phyloP scores from a whole-genome alignment of 2,113 vertebrate genomes.

The Pongo abelii region DNA sequence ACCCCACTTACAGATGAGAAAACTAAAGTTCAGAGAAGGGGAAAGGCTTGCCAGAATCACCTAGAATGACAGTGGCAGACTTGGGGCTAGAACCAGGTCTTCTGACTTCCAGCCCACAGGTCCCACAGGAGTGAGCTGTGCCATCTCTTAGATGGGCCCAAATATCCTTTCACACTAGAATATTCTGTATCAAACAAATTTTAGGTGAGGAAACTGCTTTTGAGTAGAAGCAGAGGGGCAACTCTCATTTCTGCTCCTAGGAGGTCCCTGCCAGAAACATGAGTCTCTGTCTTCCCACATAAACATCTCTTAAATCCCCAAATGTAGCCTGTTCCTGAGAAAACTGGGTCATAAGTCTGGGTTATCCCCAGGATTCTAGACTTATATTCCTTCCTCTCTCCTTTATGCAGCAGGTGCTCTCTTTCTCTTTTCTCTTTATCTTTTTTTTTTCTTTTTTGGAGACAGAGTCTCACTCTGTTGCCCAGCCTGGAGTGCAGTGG shows the following conservation, averaged over 20 bases:
- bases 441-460: no score
- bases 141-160: not conserved
- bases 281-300: not conserved
- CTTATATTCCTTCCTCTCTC: not conserved
- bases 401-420: not conserved
- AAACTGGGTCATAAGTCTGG: not conserved
- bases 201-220: not conserved
- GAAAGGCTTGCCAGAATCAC: not conserved
- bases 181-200: not conserved
- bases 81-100: not conserved
- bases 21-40: not conserved
- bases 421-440: no score
- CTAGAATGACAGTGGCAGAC: not conserved
- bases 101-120: not conserved
- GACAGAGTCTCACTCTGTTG: no score
- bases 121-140: not conserved
- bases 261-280: not conserved
- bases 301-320: not conserved
- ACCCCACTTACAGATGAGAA: not conserved
- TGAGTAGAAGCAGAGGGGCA: not conserved
- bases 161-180: not conserved
- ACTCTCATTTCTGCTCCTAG: constrained; percentile 14
- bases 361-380: not conserved
- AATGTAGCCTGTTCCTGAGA: not conserved
- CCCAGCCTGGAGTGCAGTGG: no score